Evolutionary conservation across 1,140 invertebrate genomes (phyloP).

Genomic region (Eriosoma lanigerum): DNA sequence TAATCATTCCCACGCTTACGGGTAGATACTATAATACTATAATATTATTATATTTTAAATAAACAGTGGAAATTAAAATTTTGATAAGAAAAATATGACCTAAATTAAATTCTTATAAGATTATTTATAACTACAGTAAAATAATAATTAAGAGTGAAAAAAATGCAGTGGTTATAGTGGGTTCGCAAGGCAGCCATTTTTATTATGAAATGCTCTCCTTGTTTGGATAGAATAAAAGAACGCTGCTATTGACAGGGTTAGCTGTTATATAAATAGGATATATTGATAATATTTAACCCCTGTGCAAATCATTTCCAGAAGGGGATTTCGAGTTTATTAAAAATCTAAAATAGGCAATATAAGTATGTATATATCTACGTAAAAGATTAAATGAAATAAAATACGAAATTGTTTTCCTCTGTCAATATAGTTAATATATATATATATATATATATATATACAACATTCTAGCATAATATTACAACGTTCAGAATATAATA

Average conservation of each 20-base stretch:
- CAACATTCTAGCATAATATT: too few species aligned
- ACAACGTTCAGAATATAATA: too few species aligned
- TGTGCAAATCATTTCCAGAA: constrained; percentile 9
- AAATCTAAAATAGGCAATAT: constrained; percentile 24
- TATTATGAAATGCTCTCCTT: constrained; percentile 29
- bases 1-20: too few species aligned
- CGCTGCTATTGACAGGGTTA: constrained; percentile 38
- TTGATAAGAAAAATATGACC: background rate
- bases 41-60: too few species aligned
- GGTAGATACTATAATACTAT: too few species aligned
- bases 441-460: too few species aligned
- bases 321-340: background rate
- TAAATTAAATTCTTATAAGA: background rate
- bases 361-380: background rate
- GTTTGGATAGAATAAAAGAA: constrained; percentile 17
- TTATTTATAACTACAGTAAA: background rate
- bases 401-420: constrained; percentile 18
- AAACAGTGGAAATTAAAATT: too few species aligned
- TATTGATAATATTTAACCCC: constrained; percentile 36
- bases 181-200: background rate
- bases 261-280: constrained; percentile 36
- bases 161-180: background rate
- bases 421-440: too few species aligned
- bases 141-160: constrained; percentile 5
- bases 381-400: background rate